Evolutionary conservation across 2,797 vertebrate species (phyloP), one percentile per base, ranked within the genome.

Genomic region (Crocodylus rhombifer): DNA sequence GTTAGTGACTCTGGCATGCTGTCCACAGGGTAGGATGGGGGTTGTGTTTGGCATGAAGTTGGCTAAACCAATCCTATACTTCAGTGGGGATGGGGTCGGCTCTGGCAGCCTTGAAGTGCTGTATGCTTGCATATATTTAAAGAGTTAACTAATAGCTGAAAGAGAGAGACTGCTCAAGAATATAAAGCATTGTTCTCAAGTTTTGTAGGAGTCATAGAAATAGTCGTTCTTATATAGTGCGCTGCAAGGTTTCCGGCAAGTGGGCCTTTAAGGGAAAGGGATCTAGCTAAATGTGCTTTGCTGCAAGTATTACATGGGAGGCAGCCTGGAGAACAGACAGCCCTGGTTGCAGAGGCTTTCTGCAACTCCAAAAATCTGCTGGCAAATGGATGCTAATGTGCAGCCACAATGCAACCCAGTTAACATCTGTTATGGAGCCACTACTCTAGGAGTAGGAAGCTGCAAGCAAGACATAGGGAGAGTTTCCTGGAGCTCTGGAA

Each of bases 141-240:
- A 67, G 30, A 18, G 16, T 67, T 33, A 67, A 30, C 20, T 33
- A 18, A 33, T 13, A 30, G 65, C 5, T 67, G 12, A 21, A 10
- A 42, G 42, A 10, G 42, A 42, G 42, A 1, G 5, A 28, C 64
- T 7, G 26, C 16, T 71, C 69, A 75, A n/a, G 73, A 88, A 65
- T 20, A 3, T 0, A 0, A 20, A 81, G 61, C n/a, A 77, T 90
- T 67, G 36, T 25, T 84, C 65, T 9, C 6, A 89, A 89, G n/a
- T 58, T 80, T 91, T 93, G 91, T 67, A 84, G 69, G 67, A 51
- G 80, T 77, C 77, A 89, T 83, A 89, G 90, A 92, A 94, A 92
- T 84, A 91, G 80, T 0, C 13, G 23, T 21, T 20, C 20, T 62
- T 25, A 25, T 62, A 62, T 25, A 62, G 25, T 62, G 61, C 21